These are phyloP conservation scores for Apteryx mantelli DNA, from an alignment of 2,113 vertebrate genomes.

Conservation along the genomic window DNA sequence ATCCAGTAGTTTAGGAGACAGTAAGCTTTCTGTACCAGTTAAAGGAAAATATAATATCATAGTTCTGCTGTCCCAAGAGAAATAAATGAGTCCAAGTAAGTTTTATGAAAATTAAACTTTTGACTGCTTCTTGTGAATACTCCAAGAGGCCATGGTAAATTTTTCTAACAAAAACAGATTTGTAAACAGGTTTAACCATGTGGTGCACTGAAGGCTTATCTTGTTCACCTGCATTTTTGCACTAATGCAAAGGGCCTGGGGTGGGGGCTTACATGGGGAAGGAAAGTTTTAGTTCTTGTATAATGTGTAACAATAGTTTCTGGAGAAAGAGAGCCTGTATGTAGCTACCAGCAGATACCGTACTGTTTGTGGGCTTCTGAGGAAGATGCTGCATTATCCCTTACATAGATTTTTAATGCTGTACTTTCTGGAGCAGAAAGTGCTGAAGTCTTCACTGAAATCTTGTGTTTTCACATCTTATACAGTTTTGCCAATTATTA, in stretches of 20 bases:
- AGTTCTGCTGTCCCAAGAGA: not conserved
- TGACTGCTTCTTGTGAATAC: not conserved
- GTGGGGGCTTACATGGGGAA: not conserved
- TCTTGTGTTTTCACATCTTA: not conserved
- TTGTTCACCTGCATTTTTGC: not conserved
- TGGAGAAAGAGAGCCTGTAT: not conserved
- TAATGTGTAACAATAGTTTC: not conserved
- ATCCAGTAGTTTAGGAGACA: not conserved
- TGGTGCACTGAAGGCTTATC: not conserved
- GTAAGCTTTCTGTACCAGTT: not conserved
- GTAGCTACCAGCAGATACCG: not conserved
- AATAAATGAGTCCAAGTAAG: not conserved
- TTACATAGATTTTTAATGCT: not conserved
- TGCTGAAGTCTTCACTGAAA: not conserved
- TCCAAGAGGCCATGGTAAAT: not conserved
- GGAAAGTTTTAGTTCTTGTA: not conserved
- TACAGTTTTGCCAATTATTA: not conserved
- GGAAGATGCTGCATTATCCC: fast-evolving
- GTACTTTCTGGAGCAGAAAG: not conserved
- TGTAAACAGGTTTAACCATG: too few species aligned
- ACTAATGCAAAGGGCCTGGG: not conserved
- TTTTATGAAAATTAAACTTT: not conserved
- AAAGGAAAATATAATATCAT: not conserved
- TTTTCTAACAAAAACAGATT: too few species aligned
- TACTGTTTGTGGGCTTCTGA: not conserved